Conservation (phyloP, 2,888 invertebrate genomes). For the Chrysopilus asiliformis region DNA sequence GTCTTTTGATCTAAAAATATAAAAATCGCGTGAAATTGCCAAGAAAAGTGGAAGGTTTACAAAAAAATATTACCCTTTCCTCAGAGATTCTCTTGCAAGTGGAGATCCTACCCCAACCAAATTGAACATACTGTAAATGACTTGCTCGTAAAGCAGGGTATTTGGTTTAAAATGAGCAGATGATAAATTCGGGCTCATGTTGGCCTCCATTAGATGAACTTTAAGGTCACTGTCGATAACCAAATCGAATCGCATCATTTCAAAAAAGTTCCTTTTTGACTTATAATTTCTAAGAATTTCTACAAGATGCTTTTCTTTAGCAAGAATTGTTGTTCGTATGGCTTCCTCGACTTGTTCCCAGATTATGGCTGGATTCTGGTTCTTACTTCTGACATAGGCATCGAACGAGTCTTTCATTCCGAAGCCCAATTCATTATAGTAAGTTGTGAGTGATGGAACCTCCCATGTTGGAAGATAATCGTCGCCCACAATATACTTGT, state of each 20-base stretch:
- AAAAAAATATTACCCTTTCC: constrained; percentile 27
- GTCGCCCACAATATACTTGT: constrained; percentile 90
- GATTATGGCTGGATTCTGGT: constrained; percentile 55
- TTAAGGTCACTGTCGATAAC: constrained; percentile 76
- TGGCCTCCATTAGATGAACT: constrained; percentile 86
- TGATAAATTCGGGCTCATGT: constrained; percentile 96
- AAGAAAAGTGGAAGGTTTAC: background rate
- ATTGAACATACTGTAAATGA: constrained; percentile 69
- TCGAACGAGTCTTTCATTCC: constrained; percentile 82
- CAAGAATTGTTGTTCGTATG: constrained; percentile 51
- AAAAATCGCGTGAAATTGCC: constrained; percentile 2
- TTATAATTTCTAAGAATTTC: constrained; percentile 39
- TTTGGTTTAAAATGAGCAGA: constrained; percentile 88
- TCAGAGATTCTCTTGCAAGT: constrained; percentile 33
- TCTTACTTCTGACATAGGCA: constrained; percentile 51
- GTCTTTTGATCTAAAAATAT: constrained; percentile 34
- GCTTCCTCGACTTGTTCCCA: constrained; percentile 73
- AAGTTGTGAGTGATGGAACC: constrained; percentile 60
- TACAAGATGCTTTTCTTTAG: constrained; percentile 58
- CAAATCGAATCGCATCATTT: constrained; percentile 89
- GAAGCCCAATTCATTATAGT: constrained; percentile 56
- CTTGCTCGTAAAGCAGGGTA: constrained; percentile 78
- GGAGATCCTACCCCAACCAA: constrained; percentile 59
- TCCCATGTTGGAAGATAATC: constrained; percentile 93
- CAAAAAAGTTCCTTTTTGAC: constrained; percentile 67